Evolutionary conservation across 2,113 vertebrate species (phyloP).

Genomic region (Maccullochella peelii): DNA sequence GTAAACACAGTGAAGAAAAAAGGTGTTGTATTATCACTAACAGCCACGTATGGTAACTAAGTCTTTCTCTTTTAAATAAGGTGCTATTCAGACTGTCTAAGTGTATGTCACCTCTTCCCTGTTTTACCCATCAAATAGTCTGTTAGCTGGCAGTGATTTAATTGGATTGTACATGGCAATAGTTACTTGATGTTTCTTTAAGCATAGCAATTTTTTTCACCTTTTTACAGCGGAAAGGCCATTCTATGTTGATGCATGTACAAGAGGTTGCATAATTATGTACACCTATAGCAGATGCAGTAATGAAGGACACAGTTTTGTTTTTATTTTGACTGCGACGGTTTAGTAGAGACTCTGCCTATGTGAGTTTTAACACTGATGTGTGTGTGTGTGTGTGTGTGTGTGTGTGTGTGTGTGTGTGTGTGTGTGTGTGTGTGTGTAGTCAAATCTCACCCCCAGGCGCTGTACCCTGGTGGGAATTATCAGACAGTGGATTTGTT

Average conservation of each 20-base stretch:
- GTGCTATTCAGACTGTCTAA: neutral
- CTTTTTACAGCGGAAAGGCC: neutral
- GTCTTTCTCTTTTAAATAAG: neutral
- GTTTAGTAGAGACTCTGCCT: neutral
- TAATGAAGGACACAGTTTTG: neutral
- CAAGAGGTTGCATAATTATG: neutral
- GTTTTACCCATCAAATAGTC: neutral
- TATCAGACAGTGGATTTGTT: constrained; percentile 63
- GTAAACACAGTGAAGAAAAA: neutral
- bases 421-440: neutral
- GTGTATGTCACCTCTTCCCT: neutral
- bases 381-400: neutral
- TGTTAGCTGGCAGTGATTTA: neutral
- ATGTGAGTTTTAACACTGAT: neutral
- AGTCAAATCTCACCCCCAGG: constrained; percentile 6
- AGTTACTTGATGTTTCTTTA: neutral
- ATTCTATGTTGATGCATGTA: neutral
- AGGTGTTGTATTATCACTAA: neutral
- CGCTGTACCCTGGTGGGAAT: constrained; percentile 17
- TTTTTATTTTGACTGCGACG: neutral
- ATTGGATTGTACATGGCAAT: neutral
- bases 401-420: neutral
- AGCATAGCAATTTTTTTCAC: neutral
- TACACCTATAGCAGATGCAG: neutral
- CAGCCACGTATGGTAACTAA: neutral